These are phyloP conservation scores for Kryptolebias marmoratus DNA, from an alignment of 2,113 vertebrate species.

Conservation along the genomic window DNA sequence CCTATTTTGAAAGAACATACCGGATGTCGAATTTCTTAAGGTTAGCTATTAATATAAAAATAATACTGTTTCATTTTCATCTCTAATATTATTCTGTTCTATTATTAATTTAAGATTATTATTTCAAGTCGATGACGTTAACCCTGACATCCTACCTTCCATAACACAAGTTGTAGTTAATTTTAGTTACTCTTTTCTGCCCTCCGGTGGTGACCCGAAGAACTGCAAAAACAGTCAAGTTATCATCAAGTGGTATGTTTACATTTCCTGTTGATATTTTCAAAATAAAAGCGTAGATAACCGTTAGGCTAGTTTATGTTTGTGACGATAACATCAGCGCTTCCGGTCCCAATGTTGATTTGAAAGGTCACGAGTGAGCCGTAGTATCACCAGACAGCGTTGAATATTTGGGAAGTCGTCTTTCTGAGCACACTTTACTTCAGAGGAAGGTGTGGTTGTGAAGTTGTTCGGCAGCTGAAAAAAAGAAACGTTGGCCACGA, in stretches of 20 bases:
- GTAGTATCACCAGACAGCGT: not conserved
- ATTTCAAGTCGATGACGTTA: too few species aligned
- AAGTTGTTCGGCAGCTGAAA: not conserved
- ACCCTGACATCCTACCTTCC: too few species aligned
- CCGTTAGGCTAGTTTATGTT: not conserved
- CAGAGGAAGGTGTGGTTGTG: not conserved
- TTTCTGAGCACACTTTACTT: not conserved
- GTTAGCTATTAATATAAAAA: too few species aligned
- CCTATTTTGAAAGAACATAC: too few species aligned
- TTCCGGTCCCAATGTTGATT: not conserved
- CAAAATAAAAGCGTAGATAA: slow-evolving; percentile 15
- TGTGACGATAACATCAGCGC: not conserved
- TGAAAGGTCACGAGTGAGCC: slow-evolving; percentile 1
- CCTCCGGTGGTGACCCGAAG: not conserved
- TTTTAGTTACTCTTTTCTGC: not conserved
- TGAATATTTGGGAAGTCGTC: not conserved
- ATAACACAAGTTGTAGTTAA: not conserved
- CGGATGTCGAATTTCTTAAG: too few species aligned
- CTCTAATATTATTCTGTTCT: too few species aligned
- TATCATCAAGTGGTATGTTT: accelerated
- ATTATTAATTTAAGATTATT: too few species aligned
- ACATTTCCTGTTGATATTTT: slow-evolving; percentile 21
- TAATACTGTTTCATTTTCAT: too few species aligned
- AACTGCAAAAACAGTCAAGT: slow-evolving; percentile 1
- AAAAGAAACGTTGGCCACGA: not conserved